Base-by-base conservation (phyloP, 2,797 vertebrate genomes). In the Amphiprion clarkii region DNA sequence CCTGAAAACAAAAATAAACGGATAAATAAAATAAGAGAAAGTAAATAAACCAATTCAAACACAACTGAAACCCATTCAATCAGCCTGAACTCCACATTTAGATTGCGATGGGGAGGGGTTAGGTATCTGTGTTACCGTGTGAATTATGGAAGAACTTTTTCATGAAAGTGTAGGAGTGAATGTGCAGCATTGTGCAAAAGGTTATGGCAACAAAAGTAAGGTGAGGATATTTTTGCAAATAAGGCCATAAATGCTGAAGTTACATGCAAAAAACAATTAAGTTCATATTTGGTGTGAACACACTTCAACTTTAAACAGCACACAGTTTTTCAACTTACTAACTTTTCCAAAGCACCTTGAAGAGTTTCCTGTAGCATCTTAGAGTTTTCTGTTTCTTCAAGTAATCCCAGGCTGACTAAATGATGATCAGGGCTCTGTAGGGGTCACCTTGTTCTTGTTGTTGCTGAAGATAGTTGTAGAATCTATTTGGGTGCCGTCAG, bases 11-110 rank as follows among this genome's bases (percentile, higher is more conserved):
- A 76, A 83, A 82, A 85, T 6, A 87, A 85, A 76, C 19, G 78
- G 57, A 89, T 76, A 86, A 85, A 89, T 67, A 87, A 83, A 71
- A 69, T 29, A 40, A 62, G 58, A 80, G 13, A 63, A 49, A 59
- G 61, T 72, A 78, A 83, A 84, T 68, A 85, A 86, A 74, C 63
- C 14, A 23, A 40, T 29, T 76, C 16, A 72, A 67, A 66, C 33
- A 54, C 17, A 56, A 54, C 58, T 68, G 54, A 46, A 78, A 77
- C 29, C 3, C 5, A 51, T 55, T 33, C 59, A 64, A 39, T 81
- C 62, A 48, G 19, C n/a, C 31, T 11, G 4, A 1, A 27, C 3
- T 60, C 56, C 73, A 71, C 51, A 57, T 79, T 86, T 86, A 78
- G 71, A 75, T 44, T 1, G 16, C 27, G 33, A 82, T 46, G n/a